Evolutionary conservation across 2,113 vertebrate species (phyloP).

Genomic region (Onychorhynchus coronatus): DNA sequence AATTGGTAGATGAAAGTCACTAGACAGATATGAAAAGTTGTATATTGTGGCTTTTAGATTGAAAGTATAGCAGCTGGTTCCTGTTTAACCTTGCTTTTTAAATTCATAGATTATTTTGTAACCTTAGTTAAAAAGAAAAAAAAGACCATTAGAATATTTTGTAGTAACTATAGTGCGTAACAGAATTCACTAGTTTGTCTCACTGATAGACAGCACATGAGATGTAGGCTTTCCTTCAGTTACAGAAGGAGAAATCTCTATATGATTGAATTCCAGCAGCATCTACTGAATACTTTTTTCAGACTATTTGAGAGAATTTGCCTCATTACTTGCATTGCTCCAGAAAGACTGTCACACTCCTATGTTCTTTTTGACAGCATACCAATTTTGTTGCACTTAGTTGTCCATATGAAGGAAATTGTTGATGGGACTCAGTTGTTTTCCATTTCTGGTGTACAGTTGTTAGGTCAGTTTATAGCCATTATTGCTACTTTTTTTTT

Average conservation of each 20-base stretch:
- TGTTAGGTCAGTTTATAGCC: neutral
- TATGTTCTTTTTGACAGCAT: neutral
- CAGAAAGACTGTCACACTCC: neutral
- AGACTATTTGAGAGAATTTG: neutral
- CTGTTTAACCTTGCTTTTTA: neutral
- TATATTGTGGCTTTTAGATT: neutral
- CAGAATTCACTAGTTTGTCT: neutral
- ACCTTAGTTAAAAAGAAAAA: neutral
- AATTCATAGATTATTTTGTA: conserved; percentile 2
- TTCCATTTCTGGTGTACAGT: neutral
- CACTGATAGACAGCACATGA: neutral
- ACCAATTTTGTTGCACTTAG: neutral
- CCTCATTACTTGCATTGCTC: neutral
- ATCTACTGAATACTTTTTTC: neutral
- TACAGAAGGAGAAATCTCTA: neutral
- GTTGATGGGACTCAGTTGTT: neutral
- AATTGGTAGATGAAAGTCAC: conserved; percentile 61
- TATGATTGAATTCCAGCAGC: neutral
- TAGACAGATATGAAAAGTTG: conserved; percentile 5
- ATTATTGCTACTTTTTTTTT: neutral
- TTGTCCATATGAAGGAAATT: neutral
- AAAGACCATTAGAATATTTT: conserved; percentile 7
- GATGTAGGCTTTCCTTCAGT: neutral
- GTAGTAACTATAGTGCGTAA: neutral
- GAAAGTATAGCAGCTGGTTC: neutral